Evolutionary conservation across 1,140 invertebrate genomes (phyloP).

Genomic region (Drosophila littoralis): DNA sequence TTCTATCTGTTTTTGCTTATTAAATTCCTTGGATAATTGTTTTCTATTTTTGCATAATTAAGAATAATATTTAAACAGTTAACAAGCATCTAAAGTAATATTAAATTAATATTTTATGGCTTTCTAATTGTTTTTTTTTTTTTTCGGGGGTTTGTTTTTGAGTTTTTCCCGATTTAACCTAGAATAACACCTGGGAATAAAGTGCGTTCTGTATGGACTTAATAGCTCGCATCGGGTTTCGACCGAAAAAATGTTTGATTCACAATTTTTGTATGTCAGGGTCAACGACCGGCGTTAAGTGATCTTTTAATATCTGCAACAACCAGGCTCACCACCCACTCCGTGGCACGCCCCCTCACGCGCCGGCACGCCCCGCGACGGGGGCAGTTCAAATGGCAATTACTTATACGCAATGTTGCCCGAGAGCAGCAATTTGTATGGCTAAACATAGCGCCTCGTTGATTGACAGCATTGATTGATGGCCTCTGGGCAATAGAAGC

Average conservation of each 20-base stretch:
- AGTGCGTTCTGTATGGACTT: too few relatives aligned
- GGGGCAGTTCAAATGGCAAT: conserved; percentile 41
- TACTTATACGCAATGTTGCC: conserved; percentile 63
- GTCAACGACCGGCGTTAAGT: conserved; percentile 26
- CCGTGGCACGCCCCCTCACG: not conserved
- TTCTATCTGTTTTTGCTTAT: too few relatives aligned
- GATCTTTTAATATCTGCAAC: conserved; percentile 8
- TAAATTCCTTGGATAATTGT: too few relatives aligned
- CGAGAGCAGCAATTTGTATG: conserved; percentile 26
- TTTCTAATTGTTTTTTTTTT: too few relatives aligned
- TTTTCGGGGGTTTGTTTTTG: too few relatives aligned
- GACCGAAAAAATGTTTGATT: not conserved
- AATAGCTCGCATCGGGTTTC: not conserved
- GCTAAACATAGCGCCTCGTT: conserved; percentile 44
- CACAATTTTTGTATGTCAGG: conserved; percentile 8
- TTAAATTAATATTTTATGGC: too few relatives aligned
- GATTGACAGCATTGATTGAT: conserved; percentile 78
- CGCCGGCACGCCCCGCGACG: not conserved
- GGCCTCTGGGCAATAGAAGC: conserved; percentile 25
- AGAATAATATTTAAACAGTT: too few relatives aligned
- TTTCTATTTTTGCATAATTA: too few relatives aligned
- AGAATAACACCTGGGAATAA: too few relatives aligned
- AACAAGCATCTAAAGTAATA: too few relatives aligned
- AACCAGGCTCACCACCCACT: not conserved
- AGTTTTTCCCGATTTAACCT: too few relatives aligned